Evolutionary conservation across 1,140 invertebrate species (phyloP), one percentile per base, ranked within the genome.

Genomic region (Grapholita molesta): DNA sequence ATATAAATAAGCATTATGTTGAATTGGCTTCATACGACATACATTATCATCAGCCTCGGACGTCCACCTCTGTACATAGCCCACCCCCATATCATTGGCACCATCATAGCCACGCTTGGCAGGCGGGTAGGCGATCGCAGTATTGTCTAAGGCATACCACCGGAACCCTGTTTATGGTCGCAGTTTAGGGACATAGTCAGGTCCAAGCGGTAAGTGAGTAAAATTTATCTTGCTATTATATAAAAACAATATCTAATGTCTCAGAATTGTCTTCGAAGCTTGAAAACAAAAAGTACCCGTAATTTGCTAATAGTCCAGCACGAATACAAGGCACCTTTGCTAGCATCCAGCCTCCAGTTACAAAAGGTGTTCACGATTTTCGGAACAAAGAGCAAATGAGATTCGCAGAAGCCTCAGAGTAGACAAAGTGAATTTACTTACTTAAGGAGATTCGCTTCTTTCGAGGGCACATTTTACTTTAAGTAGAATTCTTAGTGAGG

Each of bases 341-440:
- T 7, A 21, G 42, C 42, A 48, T 21, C 18, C 18, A 61, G 55
- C n/a, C n/a, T 61, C 25, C n/a, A 8, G 55, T 61, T 61, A 61
- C 55, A 61, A 61, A 61, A 61, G 55, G 55, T 61, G 25, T 32
- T 30, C 55, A 12, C 25, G 25, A 61, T 30, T 61, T 48, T 32
- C 24, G 55, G 55, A 30, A 61, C 55, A 61, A 61, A 61, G 55
- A 61, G 55, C 28, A 61, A 61, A 61, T 61, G 55, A 61, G 55
- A 61, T 61, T 61, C n/a, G 11, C 55, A 25, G 24, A 25, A 28
- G 55, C 28, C 55, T 61, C 25, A 28, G 42, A 48, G 7, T 25
- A 28, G 55, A 61, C 55, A 61, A 61, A 61, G 55, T 28, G 28
- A 32, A 61, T 61, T 32, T 61, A 32, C 55, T 55, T 28, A 28